A percentile compares a stretch with the other conserved stretches of the same genome.
Evolutionary conservation across 2,888 invertebrate species (phyloP).

Genomic region (Alloscopus bannaensis): DNA sequence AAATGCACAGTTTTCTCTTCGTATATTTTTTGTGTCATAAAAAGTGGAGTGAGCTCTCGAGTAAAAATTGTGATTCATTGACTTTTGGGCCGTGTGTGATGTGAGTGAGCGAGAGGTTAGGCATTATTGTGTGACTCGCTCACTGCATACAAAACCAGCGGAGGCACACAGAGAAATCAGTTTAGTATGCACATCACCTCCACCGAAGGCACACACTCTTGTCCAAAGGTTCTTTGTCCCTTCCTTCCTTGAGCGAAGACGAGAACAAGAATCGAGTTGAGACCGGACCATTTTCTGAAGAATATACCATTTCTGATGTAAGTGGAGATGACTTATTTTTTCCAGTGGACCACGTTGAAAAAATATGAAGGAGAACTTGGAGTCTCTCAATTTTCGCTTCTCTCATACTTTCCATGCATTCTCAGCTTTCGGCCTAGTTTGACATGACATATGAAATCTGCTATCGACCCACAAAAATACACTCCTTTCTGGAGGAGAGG

Average conservation of each 20-base stretch:
- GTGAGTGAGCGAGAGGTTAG: conserved; percentile 31
- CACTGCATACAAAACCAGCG: conserved; percentile 55
- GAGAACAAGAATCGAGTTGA: too few relatives aligned
- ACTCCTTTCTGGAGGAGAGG: conserved; percentile 7
- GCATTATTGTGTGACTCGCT: conserved; percentile 33
- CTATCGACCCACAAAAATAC: conserved; percentile 52
- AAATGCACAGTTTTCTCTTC: too few relatives aligned
- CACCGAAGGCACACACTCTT: too few relatives aligned
- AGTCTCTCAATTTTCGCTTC: conserved; percentile 31
- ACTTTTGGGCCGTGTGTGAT: conserved; percentile 35
- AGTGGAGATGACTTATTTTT: too few relatives aligned
- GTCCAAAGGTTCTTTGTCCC: too few relatives aligned
- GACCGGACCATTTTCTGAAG: too few relatives aligned
- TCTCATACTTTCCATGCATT: conserved; percentile 45
- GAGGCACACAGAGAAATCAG: too few relatives aligned
- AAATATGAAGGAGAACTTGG: conserved; percentile 19
- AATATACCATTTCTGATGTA: too few relatives aligned
- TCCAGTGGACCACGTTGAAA: too few relatives aligned
- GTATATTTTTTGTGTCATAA: conserved; percentile 40
- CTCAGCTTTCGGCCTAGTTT: conserved; percentile 54
- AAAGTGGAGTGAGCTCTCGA: conserved; percentile 18
- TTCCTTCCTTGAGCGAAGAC: too few relatives aligned
- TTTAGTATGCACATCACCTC: too few relatives aligned
- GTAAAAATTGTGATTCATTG: conserved; percentile 61
- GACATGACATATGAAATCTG: conserved; percentile 61